Evolutionary conservation across 2,888 invertebrate species (phyloP), one percentile per base, ranked within the genome.

Genomic region (Apodemia duryi): DNA sequence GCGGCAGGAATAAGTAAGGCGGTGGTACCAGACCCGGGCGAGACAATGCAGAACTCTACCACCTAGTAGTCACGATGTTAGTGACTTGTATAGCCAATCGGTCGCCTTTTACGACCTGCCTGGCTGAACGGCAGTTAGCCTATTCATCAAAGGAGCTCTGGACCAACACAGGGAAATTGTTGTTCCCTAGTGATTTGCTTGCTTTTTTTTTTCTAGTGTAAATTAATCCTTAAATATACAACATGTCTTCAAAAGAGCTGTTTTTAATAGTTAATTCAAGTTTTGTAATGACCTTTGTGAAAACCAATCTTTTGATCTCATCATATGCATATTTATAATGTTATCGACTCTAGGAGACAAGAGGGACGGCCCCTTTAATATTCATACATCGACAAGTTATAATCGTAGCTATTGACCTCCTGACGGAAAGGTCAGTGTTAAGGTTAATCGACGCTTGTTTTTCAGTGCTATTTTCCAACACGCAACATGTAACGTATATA

Each of bases 391-490:
- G 68, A 38, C 29, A 63, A 68, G 67, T 21, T 63, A 65, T 63
- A 67, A 66, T 63, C 65, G 63, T 68, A 69, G 63, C 61, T 62
- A 66, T 66, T 69, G 70, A 73, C 71, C 72, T 68, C 67, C 49
- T 67, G 64, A 11, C 11, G 72, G 66, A 78, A 77, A 80, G 77
- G 76, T 68, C 77, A 80, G 66, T 74, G 75, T 73, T 73, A 77
- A 76, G 75, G 75, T 76, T 75, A 69, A 76, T 74, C 72, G 71
- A 74, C 75, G 73, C 29, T 28, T 9, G 9, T 54, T 54, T 54
- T 54, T 21, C 28, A 54, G 28, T 29, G 28, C 29, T 54, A 54
- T 54, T 54, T 54, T 3, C 54, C 9, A 43, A 11, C 11, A 43
- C 43, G 43, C 43, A 43, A 43, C 43, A 9, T 41, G 9, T 41